Percentiles rank a stretch among this genome's conserved stretches.
Conservation (phyloP, 2,888 invertebrate species). For the Orthosia cruda region DNA sequence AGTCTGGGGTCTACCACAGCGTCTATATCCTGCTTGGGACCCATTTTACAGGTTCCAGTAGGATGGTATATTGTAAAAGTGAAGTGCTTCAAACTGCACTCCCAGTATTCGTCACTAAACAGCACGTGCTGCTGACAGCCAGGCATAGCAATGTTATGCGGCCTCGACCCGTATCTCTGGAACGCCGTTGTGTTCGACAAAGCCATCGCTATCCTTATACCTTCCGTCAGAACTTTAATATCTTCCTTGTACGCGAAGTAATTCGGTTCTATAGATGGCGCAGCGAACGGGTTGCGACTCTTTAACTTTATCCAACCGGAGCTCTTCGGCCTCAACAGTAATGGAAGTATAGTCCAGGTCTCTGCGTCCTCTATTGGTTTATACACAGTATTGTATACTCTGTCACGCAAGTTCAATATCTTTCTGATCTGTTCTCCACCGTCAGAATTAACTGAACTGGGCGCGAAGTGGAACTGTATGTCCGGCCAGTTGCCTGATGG, state of each 20-base stretch:
- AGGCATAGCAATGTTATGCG: slow-evolving; percentile 95
- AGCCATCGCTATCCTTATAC: slow-evolving; percentile 96
- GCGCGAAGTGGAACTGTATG: slow-evolving; percentile 97
- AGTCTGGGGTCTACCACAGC: slow-evolving; percentile 96
- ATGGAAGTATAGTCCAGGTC: slow-evolving; percentile 96
- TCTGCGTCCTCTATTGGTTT: slow-evolving; percentile 95
- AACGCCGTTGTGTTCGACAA: slow-evolving; percentile 96
- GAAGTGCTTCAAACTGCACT: slow-evolving; percentile 96
- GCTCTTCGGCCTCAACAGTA: slow-evolving; percentile 96
- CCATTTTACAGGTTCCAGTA: slow-evolving; percentile 97
- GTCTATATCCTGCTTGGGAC: slow-evolving; percentile 94
- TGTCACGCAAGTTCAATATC: slow-evolving; percentile 94
- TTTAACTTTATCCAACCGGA: slow-evolving; percentile 96
- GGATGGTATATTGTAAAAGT: slow-evolving; percentile 97
- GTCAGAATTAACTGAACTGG: slow-evolving; percentile 96
- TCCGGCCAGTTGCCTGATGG: slow-evolving; percentile 95
- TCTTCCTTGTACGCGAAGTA: slow-evolving; percentile 97
- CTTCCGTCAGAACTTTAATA: slow-evolving; percentile 95
- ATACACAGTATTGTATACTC: slow-evolving; percentile 96
- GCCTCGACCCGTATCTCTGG: slow-evolving; percentile 95
- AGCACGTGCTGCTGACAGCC: slow-evolving; percentile 95
- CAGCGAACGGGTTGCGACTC: slow-evolving; percentile 95
- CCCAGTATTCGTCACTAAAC: slow-evolving; percentile 97
- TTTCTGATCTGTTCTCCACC: slow-evolving; percentile 95
- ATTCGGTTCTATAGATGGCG: slow-evolving; percentile 97